Evolutionary conservation across 2,797 vertebrate species (phyloP).

Genomic region (Zenarchopterus dispar): DNA sequence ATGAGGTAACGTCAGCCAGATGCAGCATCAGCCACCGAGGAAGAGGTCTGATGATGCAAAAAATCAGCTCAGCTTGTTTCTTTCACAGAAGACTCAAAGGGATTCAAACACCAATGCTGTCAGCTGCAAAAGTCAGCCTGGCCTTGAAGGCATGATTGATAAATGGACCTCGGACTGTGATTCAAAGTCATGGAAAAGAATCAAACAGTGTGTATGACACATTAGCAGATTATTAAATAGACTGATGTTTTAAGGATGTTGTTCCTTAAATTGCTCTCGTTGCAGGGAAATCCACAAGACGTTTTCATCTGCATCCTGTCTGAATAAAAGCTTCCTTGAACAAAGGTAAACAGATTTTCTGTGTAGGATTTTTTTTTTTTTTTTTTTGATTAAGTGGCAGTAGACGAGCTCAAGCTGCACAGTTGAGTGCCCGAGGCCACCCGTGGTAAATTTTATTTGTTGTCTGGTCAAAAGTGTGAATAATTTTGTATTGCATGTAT

Average conservation of each 20-base stretch:
- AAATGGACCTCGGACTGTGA: slow-evolving; percentile 57
- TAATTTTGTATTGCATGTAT: too few relatives aligned
- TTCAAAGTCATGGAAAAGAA: slow-evolving; percentile 49
- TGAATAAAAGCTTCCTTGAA: slow-evolving; percentile 85
- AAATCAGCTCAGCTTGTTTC: not conserved
- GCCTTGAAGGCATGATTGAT: slow-evolving; percentile 56
- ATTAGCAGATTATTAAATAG: too few relatives aligned
- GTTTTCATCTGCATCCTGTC: slow-evolving; percentile 83
- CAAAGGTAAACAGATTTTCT: slow-evolving; percentile 74
- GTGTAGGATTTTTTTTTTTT: not conserved
- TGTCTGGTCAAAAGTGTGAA: too few relatives aligned
- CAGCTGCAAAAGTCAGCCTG: not conserved
- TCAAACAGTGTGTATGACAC: slow-evolving; percentile 54
- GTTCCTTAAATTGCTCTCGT: not conserved
- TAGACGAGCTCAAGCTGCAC: too few relatives aligned
- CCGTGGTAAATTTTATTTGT: too few relatives aligned
- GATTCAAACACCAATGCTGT: not conserved
- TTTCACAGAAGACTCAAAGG: slow-evolving; percentile 5
- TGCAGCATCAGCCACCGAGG: not conserved
- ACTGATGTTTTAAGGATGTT: accelerated
- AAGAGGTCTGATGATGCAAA: not conserved
- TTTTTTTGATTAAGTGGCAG: not conserved
- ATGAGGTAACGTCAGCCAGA: slow-evolving; percentile 41
- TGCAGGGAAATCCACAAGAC: slow-evolving; percentile 68
- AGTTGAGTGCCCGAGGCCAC: too few relatives aligned